A percentile compares a stretch with the other conserved stretches of the same genome.
Evolutionary conservation across 2,888 invertebrate genomes (phyloP).

Genomic region (Leptopilina syphax): DNA sequence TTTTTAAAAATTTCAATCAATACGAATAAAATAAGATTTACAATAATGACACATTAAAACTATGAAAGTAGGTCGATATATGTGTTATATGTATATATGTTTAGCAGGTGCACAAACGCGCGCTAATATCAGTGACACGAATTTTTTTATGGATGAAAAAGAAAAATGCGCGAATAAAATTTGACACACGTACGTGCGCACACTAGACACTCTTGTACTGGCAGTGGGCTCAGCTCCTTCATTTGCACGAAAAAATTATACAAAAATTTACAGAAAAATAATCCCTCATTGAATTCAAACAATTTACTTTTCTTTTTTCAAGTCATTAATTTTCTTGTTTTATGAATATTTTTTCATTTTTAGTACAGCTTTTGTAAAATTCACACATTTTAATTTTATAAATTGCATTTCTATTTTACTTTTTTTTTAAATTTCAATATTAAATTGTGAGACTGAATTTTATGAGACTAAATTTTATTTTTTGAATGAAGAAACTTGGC

Average conservation of each 20-base stretch:
- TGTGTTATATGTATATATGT: conserved; percentile 30
- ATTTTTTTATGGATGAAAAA: too few relatives aligned
- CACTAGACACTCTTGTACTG: conserved; percentile 65
- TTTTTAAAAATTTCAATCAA: conserved; percentile 1
- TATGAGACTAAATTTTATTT: too few relatives aligned
- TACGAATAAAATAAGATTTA: conserved; percentile 26
- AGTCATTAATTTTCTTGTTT: neutral
- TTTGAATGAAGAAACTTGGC: too few relatives aligned
- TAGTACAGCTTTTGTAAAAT: neutral
- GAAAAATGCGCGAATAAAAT: too few relatives aligned
- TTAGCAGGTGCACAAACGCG: conserved; percentile 46
- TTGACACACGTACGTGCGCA: conserved; percentile 44
- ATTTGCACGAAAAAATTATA: conserved; percentile 48
- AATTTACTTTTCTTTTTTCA: too few relatives aligned
- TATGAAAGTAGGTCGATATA: conserved; percentile 52
- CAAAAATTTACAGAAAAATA: neutral
- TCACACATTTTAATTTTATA: neutral
- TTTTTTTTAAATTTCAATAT: neutral
- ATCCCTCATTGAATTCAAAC: too few relatives aligned
- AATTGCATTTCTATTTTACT: neutral
- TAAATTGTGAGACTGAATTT: neutral
- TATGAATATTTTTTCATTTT: neutral
- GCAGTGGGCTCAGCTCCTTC: conserved; percentile 72
- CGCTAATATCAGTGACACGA: neutral
- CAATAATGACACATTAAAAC: conserved; percentile 49